A percentile compares a stretch with the other conserved stretches of the same genome.
These are phyloP conservation scores for Lepidochrysops patricia DNA, from an alignment of 2,888 invertebrate genomes.

Conservation along the genomic window DNA sequence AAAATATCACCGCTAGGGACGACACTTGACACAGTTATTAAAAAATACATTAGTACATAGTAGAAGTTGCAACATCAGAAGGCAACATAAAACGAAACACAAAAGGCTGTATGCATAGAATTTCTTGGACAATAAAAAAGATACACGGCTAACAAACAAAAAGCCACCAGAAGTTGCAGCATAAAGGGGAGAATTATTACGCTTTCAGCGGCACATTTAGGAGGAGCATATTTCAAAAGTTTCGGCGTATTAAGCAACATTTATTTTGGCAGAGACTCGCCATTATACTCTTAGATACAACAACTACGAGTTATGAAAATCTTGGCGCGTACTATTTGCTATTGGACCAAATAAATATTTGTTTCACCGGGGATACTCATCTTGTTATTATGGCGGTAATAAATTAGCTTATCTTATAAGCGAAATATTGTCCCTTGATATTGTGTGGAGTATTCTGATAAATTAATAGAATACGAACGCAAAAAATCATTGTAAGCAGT, in stretches of 20 bases:
- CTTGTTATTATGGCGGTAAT: neutral
- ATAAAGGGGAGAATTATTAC: slow-evolving; percentile 68
- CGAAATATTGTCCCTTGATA: neutral
- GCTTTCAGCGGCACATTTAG: slow-evolving; percentile 73
- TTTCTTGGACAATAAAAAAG: slow-evolving; percentile 45
- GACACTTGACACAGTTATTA: slow-evolving; percentile 19
- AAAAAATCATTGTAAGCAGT: too few species aligned
- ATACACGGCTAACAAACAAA: slow-evolving; percentile 47
- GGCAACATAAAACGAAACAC: slow-evolving; percentile 22
- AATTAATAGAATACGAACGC: too few species aligned
- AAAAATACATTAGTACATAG: slow-evolving; percentile 17
- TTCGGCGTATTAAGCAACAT: slow-evolving; percentile 73
- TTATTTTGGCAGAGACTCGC: slow-evolving; percentile 72
- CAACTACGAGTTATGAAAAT: slow-evolving; percentile 51
- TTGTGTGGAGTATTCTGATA: too few species aligned
- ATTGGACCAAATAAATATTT: slow-evolving; percentile 7
- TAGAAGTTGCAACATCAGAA: slow-evolving; percentile 18
- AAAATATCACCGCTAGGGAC: neutral
- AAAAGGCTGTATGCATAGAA: slow-evolving; percentile 29
- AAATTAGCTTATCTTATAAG: neutral
- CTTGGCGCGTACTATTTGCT: slow-evolving; percentile 36
- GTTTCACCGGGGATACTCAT: neutral
- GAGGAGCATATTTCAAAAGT: slow-evolving; percentile 72
- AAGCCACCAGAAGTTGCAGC: slow-evolving; percentile 49
- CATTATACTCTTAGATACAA: slow-evolving; percentile 50